phyloP scores from a whole-genome alignment of 2,797 vertebrate genomes.

The Phrynocephalus guinanensis region DNA sequence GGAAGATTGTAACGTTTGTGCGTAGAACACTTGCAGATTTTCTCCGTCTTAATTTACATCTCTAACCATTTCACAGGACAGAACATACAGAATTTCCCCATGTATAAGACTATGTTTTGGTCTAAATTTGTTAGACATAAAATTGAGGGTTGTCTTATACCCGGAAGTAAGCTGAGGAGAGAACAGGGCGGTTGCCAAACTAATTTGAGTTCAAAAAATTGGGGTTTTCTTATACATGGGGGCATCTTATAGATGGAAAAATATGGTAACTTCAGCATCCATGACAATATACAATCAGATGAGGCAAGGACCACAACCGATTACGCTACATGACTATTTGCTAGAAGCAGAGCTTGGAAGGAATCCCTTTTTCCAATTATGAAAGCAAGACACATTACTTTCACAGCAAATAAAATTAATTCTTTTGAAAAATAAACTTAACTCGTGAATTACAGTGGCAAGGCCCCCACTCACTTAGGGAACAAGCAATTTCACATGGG shows the following conservation, averaged over 20 bases:
- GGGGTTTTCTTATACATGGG: no score
- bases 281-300: not conserved
- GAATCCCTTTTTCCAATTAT: not conserved
- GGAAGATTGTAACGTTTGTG: not conserved
- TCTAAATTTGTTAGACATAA: no score
- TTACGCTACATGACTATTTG: not conserved
- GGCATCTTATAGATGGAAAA: no score
- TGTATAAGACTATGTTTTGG: no score
- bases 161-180: no score
- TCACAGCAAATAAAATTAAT: no score
- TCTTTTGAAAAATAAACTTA: not conserved
- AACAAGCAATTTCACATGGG: not conserved
- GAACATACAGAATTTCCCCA: not conserved
- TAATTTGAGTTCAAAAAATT: no score
- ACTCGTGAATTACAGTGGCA: not conserved
- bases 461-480: not conserved
- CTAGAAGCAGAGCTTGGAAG: not conserved
- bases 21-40: not conserved
- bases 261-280: not conserved
- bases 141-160: no score
- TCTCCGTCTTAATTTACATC: no score
- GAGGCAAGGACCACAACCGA: not conserved
- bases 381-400: not conserved
- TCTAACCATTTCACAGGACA: not conserved
- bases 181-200: no score